A percentile compares a stretch with the other conserved stretches of the same genome.
These are phyloP conservation scores for Lepidostoma basale DNA, from an alignment of 1,140 invertebrate species.

Conservation along the genomic window DNA sequence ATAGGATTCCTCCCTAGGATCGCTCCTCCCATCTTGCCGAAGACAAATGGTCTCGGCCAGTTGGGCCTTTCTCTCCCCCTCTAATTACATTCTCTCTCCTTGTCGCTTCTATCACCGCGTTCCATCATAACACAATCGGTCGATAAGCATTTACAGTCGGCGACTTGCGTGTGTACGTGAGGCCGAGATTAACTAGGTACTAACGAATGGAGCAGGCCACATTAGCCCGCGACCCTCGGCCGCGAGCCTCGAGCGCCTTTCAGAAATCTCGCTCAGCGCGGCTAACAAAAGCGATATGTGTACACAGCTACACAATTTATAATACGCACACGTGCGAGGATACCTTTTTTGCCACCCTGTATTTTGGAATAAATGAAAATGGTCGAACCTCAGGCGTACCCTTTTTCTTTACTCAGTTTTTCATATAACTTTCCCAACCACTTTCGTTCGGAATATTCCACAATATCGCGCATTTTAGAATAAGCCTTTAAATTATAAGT, in stretches of 20 bases:
- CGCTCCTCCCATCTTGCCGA: constrained; percentile 51
- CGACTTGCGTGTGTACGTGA: not conserved
- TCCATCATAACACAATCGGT: constrained; percentile 43
- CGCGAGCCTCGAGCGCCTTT: too few species aligned
- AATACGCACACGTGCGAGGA: constrained; percentile 8
- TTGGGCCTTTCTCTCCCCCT: constrained; percentile 39
- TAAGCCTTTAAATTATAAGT: too few species aligned
- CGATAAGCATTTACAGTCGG: constrained; percentile 39
- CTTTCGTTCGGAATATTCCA: too few species aligned
- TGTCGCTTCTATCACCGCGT: constrained; percentile 39
- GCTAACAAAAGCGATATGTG: constrained; percentile 11
- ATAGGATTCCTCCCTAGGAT: constrained; percentile 61
- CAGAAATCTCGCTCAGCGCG: not conserved
- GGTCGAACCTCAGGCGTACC: not conserved
- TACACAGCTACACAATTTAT: constrained; percentile 10
- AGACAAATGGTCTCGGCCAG: constrained; percentile 57
- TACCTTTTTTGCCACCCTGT: not conserved
- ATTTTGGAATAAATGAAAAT: constrained; percentile 2
- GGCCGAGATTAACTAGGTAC: too few species aligned
- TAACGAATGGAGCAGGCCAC: constrained; percentile 13
- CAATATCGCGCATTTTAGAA: too few species aligned
- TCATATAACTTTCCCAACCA: not conserved
- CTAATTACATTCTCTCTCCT: constrained; percentile 37
- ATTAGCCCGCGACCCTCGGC: constrained; percentile 15
- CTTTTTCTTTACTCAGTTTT: constrained; percentile 16